Evolutionary conservation across 2,797 vertebrate species (phyloP).

Genomic region (Takifugu ocellatus): DNA sequence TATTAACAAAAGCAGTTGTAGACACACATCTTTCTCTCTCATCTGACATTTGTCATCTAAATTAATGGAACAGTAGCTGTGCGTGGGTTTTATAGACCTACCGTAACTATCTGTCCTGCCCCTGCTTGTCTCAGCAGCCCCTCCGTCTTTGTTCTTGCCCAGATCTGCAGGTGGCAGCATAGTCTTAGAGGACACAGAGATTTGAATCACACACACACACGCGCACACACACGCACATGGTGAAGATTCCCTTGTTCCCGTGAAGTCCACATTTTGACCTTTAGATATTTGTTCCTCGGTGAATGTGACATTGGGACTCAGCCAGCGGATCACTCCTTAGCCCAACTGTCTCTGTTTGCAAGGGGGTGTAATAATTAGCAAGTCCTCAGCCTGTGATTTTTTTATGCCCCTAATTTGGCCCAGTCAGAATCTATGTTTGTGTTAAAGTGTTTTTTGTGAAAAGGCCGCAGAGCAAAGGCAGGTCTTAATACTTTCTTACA

Average conservation of each 20-base stretch:
- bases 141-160: conserved; percentile 60
- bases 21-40: too few species aligned
- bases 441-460: conserved; percentile 51
- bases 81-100: conserved; percentile 17
- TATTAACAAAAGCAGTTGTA: too few species aligned
- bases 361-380: conserved; percentile 81
- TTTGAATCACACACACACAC: conserved; percentile 44
- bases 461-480: conserved; percentile 32
- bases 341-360: conserved; percentile 65
- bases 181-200: conserved; percentile 76
- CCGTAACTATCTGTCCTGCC: conserved; percentile 20
- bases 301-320: conserved; percentile 79
- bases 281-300: conserved; percentile 80
- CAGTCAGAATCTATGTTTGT: conserved; percentile 71
- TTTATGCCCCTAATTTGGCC: conserved; percentile 71
- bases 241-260: conserved; percentile 65
- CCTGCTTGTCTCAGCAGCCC: conserved; percentile 21
- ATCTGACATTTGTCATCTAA: too few species aligned
- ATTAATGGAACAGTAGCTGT: neutral
- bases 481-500: conserved; percentile 54
- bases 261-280: conserved; percentile 78
- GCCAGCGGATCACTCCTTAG: conserved; percentile 53
- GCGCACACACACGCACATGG: conserved; percentile 41
- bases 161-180: conserved; percentile 92
- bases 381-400: conserved; percentile 66